Evolutionary conservation across 1,140 invertebrate genomes (phyloP).

Genomic region (Bacillus rossius): DNA sequence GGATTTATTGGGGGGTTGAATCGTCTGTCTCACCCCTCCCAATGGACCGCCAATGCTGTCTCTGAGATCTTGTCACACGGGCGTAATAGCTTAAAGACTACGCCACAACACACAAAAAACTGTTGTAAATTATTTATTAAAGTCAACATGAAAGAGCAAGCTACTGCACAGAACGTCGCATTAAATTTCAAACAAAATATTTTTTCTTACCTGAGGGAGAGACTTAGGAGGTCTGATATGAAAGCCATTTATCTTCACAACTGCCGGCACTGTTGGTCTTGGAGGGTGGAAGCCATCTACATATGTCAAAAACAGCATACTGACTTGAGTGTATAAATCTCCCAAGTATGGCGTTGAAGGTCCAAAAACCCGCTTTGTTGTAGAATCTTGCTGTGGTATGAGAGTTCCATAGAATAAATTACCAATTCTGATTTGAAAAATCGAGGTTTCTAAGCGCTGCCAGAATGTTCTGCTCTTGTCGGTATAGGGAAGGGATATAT

Average conservation of each 20-base stretch:
- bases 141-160: no score
- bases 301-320: not conserved
- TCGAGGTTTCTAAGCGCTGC: not conserved
- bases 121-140: no score
- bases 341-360: not conserved
- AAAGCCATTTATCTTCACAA: not conserved
- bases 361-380: not conserved
- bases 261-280: not conserved
- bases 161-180: no score
- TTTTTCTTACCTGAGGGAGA: not conserved
- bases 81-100: no score
- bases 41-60: no score
- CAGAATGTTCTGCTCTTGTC: not conserved
- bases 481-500: not conserved
- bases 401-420: not conserved
- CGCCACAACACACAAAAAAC: no score
- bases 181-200: no score
- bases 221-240: not conserved
- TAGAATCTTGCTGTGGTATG: not conserved
- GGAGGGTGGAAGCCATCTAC: not conserved
- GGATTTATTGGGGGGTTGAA: no score
- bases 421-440: not conserved
- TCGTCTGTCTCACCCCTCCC: no score
- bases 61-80: no score
- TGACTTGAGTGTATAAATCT: not conserved